Evolutionary conservation across 2,797 vertebrate genomes (phyloP), one percentile per base, ranked within the genome.

Genomic region (Scolopax rusticola): DNA sequence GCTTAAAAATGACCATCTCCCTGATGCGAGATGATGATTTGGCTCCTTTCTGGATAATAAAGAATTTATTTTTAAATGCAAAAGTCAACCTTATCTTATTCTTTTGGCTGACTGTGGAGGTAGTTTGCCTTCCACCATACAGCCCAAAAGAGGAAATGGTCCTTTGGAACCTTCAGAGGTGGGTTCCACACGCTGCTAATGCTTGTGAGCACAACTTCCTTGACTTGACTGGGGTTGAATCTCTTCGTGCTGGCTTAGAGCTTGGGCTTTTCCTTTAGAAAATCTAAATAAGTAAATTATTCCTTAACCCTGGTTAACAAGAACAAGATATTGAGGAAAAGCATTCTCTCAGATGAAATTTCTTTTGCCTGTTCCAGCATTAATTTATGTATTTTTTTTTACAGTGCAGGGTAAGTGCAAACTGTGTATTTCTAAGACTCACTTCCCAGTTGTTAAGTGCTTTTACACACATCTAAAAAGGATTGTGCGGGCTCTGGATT

Each of bases 21-120:
- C 0, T 33, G 36, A 36, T 36, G 73, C 11, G 83, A 95, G 68
- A 33, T 91, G 82, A 89, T 73, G 89, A 81, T 91, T 84, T 90
- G 79, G 67, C 82, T 95, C 61, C 73, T 87, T 91, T 86, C 82
- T 91, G 90, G 79, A 32, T 81, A 93, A 94, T 84, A 94, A 94
- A 94, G 68, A 13, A 27, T 80, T 74, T 67, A 68, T 90, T 95
- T 94, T 84, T 38, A 81, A 93, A 91, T 57, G 68, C 73, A 87
- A 50, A 50, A 85, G 69, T 80, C 79, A 84, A 79, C 40, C 43
- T 71, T 68, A 84, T 76, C 28, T 74, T 80, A 33, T 83, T 92
- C 81, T 89, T 74, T 85, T 78, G 87, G 95, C 91, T 95, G 76
- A 11, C 83, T 69, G 32, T 38, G 92, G 81, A 71, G 91, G 80